A percentile compares a stretch with the other conserved stretches of the same genome.
phyloP scores from a whole-genome alignment of 2,888 invertebrate species.

The Sesamia inferens region DNA sequence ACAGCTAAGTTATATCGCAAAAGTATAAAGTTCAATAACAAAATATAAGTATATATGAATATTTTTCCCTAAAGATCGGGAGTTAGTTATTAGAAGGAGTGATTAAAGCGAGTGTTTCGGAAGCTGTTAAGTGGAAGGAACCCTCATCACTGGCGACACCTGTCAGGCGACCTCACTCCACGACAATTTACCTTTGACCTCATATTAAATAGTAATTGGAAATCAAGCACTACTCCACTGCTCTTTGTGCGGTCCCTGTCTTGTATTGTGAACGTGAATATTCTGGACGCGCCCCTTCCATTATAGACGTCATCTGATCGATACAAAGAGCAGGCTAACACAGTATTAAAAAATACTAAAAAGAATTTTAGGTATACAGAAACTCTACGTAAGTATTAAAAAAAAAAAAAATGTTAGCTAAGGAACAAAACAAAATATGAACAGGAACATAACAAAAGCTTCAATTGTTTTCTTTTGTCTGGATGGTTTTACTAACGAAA shows the following conservation, averaged over 20 bases:
- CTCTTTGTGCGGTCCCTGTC: constrained; percentile 19
- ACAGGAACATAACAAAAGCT: neutral
- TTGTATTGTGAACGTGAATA: neutral
- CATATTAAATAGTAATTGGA: constrained; percentile 70
- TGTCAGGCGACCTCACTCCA: constrained; percentile 67
- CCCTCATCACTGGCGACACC: constrained; percentile 71
- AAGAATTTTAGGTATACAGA: neutral
- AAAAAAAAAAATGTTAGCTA: neutral
- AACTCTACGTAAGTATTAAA: neutral
- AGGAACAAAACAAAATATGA: neutral
- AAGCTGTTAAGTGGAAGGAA: constrained; percentile 57
- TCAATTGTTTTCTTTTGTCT: neutral
- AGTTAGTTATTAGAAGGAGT: constrained; percentile 54
- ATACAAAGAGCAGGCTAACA: neutral
- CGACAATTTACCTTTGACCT: constrained; percentile 66
- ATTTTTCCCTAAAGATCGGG: constrained; percentile 13
- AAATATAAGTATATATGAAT: too few relatives aligned
- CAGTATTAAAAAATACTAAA: neutral
- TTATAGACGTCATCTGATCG: neutral
- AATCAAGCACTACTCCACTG: constrained; percentile 52
- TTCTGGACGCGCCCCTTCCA: neutral
- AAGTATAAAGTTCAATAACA: constrained; percentile 2
- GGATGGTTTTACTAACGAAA: neutral
- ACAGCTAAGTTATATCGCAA: too few relatives aligned
- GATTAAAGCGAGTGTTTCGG: constrained; percentile 58